Percentiles rank a stretch among this genome's conserved stretches.
phyloP scores from a whole-genome alignment of 2,113 vertebrate species.

The Apteryx owenii region DNA sequence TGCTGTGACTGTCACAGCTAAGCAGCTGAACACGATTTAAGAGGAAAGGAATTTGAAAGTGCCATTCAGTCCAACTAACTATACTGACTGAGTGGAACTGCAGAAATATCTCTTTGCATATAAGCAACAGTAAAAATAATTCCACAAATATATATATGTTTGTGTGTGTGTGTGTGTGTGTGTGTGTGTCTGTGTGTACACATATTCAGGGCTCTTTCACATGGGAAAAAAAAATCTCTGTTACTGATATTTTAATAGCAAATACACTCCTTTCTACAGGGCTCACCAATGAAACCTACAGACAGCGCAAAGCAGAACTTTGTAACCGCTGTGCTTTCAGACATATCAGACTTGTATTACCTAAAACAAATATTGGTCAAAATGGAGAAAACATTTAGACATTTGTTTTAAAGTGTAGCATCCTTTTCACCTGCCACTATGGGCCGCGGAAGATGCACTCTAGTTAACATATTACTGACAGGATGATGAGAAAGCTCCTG shows the following conservation, averaged over 20 bases:
- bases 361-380: conserved; percentile 33
- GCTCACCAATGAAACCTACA: background rate
- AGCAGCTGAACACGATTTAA: background rate
- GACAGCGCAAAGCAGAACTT: background rate
- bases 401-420: conserved; percentile 79
- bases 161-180: background rate
- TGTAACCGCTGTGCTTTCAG: background rate
- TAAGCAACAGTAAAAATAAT: background rate
- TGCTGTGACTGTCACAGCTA: background rate
- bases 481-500: conserved; percentile 93
- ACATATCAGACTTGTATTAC: background rate
- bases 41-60: background rate
- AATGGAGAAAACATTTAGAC: conserved; percentile 41
- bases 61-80: background rate
- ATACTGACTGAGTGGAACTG: background rate
- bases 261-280: background rate
- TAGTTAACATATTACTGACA: conserved; percentile 97
- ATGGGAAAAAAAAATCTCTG: background rate
- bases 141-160: background rate
- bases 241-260: background rate
- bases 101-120: background rate
- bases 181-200: background rate
- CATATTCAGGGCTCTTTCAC: background rate
- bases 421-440: conserved; percentile 81
- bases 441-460: conserved; percentile 83